A percentile compares a stretch with the other conserved stretches of the same genome.
Conservation (phyloP, 2,888 invertebrate species). For the Ischnus inquisitorius region DNA sequence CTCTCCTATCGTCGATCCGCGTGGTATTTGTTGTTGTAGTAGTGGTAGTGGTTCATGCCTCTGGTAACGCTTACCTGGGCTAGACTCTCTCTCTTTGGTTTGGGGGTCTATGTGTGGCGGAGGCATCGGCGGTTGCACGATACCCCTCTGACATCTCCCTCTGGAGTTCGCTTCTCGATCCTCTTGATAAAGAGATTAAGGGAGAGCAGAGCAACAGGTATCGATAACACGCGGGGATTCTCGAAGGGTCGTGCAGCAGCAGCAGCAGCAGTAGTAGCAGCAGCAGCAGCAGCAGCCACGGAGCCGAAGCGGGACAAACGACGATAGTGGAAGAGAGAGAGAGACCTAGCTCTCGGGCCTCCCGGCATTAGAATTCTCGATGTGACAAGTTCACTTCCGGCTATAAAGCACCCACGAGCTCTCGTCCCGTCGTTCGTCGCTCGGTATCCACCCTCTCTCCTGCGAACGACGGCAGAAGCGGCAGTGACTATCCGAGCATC, state of each 20-base stretch:
- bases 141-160: slow-evolving; percentile 8
- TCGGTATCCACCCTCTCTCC: slow-evolving; percentile 19
- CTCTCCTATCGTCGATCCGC: slow-evolving; percentile 29
- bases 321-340: background rate
- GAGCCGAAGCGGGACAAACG: background rate
- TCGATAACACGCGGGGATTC: slow-evolving; percentile 72
- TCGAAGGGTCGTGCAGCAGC: slow-evolving; percentile 56
- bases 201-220: slow-evolving; percentile 73
- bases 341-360: slow-evolving; percentile 6
- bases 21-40: slow-evolving; percentile 2
- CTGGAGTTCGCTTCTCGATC: slow-evolving; percentile 45
- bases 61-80: slow-evolving; percentile 1
- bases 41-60: slow-evolving; percentile 1
- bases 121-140: slow-evolving; percentile 40
- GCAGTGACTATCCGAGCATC: slow-evolving; percentile 13
- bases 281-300: background rate
- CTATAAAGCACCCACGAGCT: slow-evolving; percentile 67
- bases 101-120: background rate
- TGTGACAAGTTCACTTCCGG: slow-evolving; percentile 73
- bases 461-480: background rate
- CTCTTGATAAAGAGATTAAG: slow-evolving; percentile 75
- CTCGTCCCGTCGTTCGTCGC: slow-evolving; percentile 48
- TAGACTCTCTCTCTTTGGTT: background rate
- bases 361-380: slow-evolving; percentile 71
- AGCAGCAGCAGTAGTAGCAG: background rate